Conservation (phyloP, 2,797 vertebrate genomes). For the Premnoplex brunnescens region DNA sequence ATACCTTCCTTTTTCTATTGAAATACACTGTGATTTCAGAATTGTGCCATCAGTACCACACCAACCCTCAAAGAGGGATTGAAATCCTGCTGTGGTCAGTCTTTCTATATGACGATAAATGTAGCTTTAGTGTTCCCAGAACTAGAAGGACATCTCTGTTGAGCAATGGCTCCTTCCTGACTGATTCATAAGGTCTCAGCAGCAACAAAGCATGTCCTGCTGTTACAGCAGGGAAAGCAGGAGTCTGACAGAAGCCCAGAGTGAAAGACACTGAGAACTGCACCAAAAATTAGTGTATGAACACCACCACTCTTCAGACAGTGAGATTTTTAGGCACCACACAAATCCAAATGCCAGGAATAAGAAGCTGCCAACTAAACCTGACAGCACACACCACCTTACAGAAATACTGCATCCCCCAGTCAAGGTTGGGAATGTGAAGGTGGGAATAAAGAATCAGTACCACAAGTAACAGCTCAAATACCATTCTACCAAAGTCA, state of each 20-base stretch:
- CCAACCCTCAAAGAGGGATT: background rate
- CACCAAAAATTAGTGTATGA: background rate
- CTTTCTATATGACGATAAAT: background rate
- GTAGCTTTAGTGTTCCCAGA: background rate
- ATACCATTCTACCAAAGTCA: background rate
- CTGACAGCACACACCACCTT: accelerated
- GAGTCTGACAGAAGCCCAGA: background rate
- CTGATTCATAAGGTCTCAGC: background rate
- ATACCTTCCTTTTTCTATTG: background rate
- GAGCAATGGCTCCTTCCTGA: background rate
- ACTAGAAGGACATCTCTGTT: background rate
- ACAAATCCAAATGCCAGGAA: background rate
- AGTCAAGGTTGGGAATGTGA: accelerated
- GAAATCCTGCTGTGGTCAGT: background rate
- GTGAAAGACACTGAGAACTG: background rate
- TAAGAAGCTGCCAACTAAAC: background rate
- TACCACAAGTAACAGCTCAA: background rate
- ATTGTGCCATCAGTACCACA: background rate
- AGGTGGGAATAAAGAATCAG: background rate
- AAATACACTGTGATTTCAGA: background rate
- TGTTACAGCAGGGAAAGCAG: background rate
- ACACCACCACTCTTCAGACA: background rate
- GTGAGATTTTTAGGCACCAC: background rate
- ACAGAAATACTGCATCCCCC: background rate
- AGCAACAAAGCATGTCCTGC: background rate